Conservation (phyloP, 2,113 vertebrate genomes). For the Amblyopsis rosae region DNA sequence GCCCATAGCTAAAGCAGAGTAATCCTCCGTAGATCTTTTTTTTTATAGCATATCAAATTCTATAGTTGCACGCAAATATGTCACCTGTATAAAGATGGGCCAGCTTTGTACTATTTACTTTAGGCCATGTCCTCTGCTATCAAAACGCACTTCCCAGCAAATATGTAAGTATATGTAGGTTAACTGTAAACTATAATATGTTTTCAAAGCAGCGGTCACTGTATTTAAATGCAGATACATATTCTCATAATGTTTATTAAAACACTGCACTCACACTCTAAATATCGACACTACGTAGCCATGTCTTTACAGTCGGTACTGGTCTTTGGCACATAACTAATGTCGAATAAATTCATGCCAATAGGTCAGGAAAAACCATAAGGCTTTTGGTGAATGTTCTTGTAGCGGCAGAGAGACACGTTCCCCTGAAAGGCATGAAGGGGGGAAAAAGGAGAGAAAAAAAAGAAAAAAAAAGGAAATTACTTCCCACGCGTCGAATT, state of each 20-base stretch:
- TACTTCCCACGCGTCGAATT: constrained; percentile 49
- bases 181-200: neutral
- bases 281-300: constrained; percentile 8
- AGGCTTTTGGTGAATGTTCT: constrained; percentile 33
- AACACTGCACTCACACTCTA: constrained; percentile 18
- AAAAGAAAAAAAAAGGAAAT: constrained; percentile 5
- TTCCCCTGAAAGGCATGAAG: constrained; percentile 22
- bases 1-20: no score
- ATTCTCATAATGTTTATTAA: neutral
- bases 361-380: constrained; percentile 38
- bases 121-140: no score
- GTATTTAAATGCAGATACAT: constrained; percentile 22
- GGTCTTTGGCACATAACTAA: neutral
- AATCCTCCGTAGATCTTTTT: no score
- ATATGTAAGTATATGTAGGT: neutral
- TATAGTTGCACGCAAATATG: no score
- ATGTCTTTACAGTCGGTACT: neutral
- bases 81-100: no score
- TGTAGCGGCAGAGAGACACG: constrained; percentile 4
- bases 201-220: constrained; percentile 12
- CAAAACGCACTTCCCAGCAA: no score
- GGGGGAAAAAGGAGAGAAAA: no score
- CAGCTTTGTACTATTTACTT: no score
- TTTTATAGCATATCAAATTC: no score
- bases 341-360: constrained; percentile 11